A percentile compares a stretch with the other conserved stretches of the same genome.
These are phyloP conservation scores for Formica aserva DNA, from an alignment of 2,888 invertebrate species.

Conservation along the genomic window DNA sequence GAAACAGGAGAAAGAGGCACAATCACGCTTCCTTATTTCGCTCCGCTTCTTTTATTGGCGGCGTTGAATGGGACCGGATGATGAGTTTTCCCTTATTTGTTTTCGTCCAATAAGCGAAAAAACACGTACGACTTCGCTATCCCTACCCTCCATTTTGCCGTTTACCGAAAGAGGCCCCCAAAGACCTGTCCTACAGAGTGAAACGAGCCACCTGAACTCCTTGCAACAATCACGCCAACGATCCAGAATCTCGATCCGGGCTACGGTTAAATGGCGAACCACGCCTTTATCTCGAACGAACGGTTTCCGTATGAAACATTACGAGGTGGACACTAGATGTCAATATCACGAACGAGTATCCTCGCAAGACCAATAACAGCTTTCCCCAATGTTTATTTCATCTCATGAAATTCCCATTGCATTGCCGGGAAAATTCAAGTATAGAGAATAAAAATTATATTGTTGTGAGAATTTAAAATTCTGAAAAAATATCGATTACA, in stretches of 20 bases:
- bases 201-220: constrained; percentile 58
- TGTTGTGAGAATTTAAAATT: neutral
- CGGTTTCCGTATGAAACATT: constrained; percentile 23
- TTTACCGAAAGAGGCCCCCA: constrained; percentile 64
- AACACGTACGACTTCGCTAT: constrained; percentile 58
- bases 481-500: neutral
- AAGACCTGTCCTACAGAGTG: constrained; percentile 48
- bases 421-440: neutral
- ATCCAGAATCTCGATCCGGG: constrained; percentile 28
- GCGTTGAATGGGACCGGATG: constrained; percentile 72
- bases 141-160: constrained; percentile 48
- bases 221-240: constrained; percentile 56
- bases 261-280: constrained; percentile 6
- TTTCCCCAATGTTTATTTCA: constrained; percentile 19
- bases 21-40: constrained; percentile 74
- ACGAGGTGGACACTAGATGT: constrained; percentile 14
- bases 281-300: constrained; percentile 32
- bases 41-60: constrained; percentile 76
- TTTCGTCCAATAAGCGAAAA: constrained; percentile 75
- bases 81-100: constrained; percentile 79
- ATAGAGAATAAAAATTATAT: neutral
- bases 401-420: constrained; percentile 6
- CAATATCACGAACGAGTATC: constrained; percentile 5
- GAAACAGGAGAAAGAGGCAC: constrained; percentile 43
- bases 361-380: constrained; percentile 20